phyloP scores from a whole-genome alignment of 2,113 vertebrate species.

The Agelaius tricolor region DNA sequence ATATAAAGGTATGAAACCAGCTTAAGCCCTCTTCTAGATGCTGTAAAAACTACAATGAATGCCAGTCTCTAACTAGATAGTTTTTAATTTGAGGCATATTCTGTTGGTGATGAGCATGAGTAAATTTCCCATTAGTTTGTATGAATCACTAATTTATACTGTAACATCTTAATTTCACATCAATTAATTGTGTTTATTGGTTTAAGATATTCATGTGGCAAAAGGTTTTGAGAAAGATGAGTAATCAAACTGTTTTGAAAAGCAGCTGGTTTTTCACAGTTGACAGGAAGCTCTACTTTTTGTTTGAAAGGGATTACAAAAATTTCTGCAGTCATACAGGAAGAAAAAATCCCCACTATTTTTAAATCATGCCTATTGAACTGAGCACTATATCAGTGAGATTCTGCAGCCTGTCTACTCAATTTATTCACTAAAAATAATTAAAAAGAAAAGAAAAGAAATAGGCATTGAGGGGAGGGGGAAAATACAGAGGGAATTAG shows the following conservation, averaged over 20 bases:
- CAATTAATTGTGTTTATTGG: slow-evolving; percentile 11
- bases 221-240: slow-evolving; percentile 20
- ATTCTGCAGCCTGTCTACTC: background rate
- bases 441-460: background rate
- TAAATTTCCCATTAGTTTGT: slow-evolving; percentile 7
- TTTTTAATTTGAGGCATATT: background rate
- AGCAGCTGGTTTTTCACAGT: background rate
- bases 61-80: background rate
- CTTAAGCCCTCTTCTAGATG: background rate
- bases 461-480: background rate
- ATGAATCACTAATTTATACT: slow-evolving; percentile 11
- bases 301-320: background rate
- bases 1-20: background rate
- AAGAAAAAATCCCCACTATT: background rate
- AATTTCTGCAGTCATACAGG: background rate
- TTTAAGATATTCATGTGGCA: slow-evolving; percentile 12
- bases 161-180: slow-evolving; percentile 26
- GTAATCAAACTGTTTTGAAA: background rate
- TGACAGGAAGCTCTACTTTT: background rate
- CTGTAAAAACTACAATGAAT: background rate
- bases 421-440: background rate
- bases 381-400: background rate
- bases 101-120: background rate
- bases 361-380: background rate
- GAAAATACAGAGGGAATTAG: background rate